A percentile compares a stretch with the other conserved stretches of the same genome.
Conservation (phyloP, 2,888 invertebrate species). For the Rhodophaea formosa region DNA sequence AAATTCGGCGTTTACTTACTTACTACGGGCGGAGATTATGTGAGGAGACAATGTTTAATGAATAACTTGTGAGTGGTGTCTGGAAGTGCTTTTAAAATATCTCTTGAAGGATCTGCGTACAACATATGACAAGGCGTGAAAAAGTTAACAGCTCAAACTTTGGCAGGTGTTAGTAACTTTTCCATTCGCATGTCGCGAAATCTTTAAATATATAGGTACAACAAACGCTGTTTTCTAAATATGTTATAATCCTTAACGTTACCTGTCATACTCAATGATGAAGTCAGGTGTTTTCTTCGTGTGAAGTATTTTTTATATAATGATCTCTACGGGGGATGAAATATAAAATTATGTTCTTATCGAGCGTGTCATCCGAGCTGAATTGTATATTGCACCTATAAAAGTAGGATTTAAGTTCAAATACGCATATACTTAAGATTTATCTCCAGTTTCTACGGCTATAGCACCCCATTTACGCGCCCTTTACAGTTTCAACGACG, state of each 20-base stretch:
- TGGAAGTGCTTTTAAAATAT: conserved; percentile 12
- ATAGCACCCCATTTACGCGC: background rate
- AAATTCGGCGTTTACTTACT: too few species aligned
- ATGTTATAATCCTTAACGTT: too few species aligned
- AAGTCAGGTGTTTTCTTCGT: too few species aligned
- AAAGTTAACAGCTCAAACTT: background rate
- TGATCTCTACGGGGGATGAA: too few species aligned
- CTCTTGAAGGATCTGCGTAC: background rate
- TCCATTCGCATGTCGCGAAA: background rate
- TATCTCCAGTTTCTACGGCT: background rate
- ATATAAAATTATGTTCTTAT: too few species aligned
- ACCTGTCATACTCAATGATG: too few species aligned
- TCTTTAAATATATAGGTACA: background rate
- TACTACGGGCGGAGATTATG: background rate
- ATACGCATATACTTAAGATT: background rate
- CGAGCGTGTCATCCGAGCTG: too few species aligned
- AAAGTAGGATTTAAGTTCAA: too few species aligned
- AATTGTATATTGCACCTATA: too few species aligned
- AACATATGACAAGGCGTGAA: conserved; percentile 9
- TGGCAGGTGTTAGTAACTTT: conserved; percentile 1
- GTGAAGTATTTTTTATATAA: too few species aligned
- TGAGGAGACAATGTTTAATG: background rate
- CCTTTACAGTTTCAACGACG: conserved; percentile 4
- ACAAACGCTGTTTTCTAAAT: too few species aligned
- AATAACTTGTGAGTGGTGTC: background rate